These are phyloP conservation scores for Pristionchus entomophagus DNA, from an alignment of 2,888 invertebrate species.

Conservation along the genomic window DNA sequence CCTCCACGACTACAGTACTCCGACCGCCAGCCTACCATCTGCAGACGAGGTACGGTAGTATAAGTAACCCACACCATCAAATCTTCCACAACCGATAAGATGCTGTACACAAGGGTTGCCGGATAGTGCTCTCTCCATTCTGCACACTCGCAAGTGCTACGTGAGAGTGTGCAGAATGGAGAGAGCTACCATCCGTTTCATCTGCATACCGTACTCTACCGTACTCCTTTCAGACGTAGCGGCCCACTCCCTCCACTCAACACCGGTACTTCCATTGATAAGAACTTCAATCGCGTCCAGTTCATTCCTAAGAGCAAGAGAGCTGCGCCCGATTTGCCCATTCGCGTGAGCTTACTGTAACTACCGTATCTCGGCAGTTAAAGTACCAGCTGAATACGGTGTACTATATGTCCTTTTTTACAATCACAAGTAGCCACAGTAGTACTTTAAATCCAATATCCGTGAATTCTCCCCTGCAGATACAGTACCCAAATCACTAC, in stretches of 20 bases:
- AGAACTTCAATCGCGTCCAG: constrained; percentile 41
- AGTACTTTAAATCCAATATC: no score
- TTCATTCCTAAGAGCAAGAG: constrained; percentile 40
- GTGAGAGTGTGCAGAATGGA: no score
- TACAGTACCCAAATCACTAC: neutral
- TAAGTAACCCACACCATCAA: no score
- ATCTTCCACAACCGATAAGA: no score
- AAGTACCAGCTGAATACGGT: neutral
- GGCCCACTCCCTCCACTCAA: constrained; percentile 3
- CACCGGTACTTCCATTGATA: constrained; percentile 26
- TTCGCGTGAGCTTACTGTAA: constrained; percentile 8
- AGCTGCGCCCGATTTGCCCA: neutral
- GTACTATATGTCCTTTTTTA: neutral
- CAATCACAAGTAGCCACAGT: no score
- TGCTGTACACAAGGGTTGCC: no score
- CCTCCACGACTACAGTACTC: neutral
- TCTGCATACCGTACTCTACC: neutral
- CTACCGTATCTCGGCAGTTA: neutral
- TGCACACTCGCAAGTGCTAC: no score
- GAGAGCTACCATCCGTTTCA: neutral
- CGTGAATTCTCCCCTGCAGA: no score
- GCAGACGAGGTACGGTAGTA: neutral
- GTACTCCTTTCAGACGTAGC: neutral
- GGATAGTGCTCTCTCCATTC: no score
- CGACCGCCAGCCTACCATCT: constrained; percentile 27